Evolutionary conservation across 2,797 vertebrate genomes (phyloP).

Genomic region (Falco rusticolus): DNA sequence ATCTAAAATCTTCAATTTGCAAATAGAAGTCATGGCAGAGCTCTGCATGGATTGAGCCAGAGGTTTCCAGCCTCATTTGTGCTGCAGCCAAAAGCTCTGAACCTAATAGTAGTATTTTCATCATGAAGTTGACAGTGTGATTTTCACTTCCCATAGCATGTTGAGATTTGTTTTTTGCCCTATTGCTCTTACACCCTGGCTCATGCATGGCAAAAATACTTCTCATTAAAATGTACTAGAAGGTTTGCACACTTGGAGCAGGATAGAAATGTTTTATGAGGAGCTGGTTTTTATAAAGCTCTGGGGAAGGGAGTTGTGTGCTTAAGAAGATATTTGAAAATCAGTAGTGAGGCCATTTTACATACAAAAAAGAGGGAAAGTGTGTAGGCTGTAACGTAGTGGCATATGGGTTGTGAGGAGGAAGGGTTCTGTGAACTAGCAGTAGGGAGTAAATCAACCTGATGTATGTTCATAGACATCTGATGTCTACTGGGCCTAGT

Average conservation of each 20-base stretch:
- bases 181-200: not conserved
- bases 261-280: not conserved
- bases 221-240: not conserved
- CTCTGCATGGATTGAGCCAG: not conserved
- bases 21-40: not conserved
- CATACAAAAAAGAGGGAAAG: not conserved
- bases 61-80: conserved; percentile 6
- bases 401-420: not conserved
- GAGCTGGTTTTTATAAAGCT: not conserved
- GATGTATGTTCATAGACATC: conserved; percentile 8
- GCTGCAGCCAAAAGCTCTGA: not conserved
- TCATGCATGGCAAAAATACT: not conserved
- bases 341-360: not conserved
- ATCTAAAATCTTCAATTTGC: not conserved
- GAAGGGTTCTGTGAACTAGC: not conserved
- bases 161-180: conserved; percentile 39
- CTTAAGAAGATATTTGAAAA: conserved; percentile 20
- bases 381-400: not conserved
- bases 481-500: conserved; percentile 42
- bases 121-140: not conserved
- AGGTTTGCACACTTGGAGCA: not conserved
- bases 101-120: not conserved
- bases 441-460: conserved; percentile 27
- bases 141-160: not conserved
- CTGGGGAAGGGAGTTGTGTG: not conserved